Conservation (phyloP, 2,113 vertebrate genomes). For the Nyctereutes procyonoides region DNA sequence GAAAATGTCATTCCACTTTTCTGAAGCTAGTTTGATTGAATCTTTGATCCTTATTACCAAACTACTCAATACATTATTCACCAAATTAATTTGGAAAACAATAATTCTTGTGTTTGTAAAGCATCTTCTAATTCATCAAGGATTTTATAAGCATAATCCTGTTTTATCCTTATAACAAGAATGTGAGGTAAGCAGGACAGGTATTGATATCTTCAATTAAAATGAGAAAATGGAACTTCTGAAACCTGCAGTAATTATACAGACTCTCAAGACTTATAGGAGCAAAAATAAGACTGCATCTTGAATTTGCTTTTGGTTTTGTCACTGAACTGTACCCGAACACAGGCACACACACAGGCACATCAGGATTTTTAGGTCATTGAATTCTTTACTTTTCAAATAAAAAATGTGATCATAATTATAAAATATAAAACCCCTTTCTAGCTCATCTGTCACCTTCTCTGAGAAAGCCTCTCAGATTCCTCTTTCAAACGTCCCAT, state of each 20-base stretch:
- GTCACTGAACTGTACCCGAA: not conserved
- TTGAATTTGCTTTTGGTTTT: not conserved
- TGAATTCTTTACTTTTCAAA: slow-evolving; percentile 26
- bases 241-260: not conserved
- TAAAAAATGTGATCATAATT: not conserved
- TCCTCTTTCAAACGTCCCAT: not conserved
- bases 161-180: not conserved
- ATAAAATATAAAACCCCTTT: not conserved
- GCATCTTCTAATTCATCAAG: not conserved
- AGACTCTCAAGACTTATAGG: not conserved
- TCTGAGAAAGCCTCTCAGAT: not conserved
- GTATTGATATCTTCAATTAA: not conserved
- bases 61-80: not conserved
- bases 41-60: not conserved
- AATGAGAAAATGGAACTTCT: not conserved
- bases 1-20: not conserved
- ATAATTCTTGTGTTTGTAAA: not conserved
- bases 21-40: not conserved
- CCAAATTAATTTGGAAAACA: slow-evolving; percentile 7
- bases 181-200: not conserved
- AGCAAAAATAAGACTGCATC: not conserved
- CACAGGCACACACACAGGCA: not conserved
- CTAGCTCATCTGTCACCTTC: not conserved
- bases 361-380: not conserved
- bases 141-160: not conserved